Conservation (phyloP, 2,888 invertebrate genomes). For the Dilophus febrilis region DNA sequence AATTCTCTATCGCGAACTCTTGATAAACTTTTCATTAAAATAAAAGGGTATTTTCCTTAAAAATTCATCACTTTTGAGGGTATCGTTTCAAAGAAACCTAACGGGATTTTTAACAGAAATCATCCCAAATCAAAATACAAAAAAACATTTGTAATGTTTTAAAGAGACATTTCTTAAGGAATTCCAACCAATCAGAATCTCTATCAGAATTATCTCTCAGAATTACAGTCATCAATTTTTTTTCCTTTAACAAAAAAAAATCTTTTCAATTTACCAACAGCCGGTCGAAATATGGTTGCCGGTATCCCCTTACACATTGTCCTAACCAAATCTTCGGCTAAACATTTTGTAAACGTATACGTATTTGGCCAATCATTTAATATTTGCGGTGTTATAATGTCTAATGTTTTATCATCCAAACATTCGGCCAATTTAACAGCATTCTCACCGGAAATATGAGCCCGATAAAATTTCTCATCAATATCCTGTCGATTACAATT, state of each 20-base stretch:
- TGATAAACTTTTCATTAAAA: no score
- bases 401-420: constrained; percentile 23
- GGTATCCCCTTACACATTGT: constrained; percentile 40
- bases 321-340: constrained; percentile 44
- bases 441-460: constrained; percentile 22
- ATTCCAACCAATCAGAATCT: no score
- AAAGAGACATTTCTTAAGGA: no score
- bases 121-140: neutral
- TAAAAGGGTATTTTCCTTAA: no score
- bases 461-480: constrained; percentile 28
- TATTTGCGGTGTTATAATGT: constrained; percentile 20
- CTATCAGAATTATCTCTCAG: no score
- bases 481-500: constrained; percentile 34
- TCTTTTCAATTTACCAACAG: constrained; percentile 36
- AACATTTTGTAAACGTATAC: constrained; percentile 53
- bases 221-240: no score
- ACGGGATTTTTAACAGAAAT: neutral
- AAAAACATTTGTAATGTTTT: no score
- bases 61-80: neutral
- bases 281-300: constrained; percentile 47
- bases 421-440: constrained; percentile 21
- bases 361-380: constrained; percentile 43
- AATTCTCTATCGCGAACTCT: no score
- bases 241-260: no score
- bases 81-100: no score